Evolutionary conservation across 2,797 vertebrate species (phyloP).

Genomic region (Paedocypris micromegethes): DNA sequence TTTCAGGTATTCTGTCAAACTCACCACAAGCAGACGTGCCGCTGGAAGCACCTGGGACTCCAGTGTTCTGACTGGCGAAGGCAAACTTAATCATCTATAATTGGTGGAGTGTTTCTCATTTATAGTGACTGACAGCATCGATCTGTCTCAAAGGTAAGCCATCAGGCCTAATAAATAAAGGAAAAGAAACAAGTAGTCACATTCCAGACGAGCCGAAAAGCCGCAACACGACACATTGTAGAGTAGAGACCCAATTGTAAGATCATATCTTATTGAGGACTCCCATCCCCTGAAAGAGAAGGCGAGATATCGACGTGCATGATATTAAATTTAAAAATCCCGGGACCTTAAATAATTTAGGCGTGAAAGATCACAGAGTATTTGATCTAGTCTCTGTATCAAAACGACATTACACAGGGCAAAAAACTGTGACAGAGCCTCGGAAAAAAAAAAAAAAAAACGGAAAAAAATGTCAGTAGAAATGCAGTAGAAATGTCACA

Average conservation of each 20-base stretch:
- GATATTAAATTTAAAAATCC: constrained; percentile 42
- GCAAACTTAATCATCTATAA: constrained; percentile 52
- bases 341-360: constrained; percentile 44
- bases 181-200: constrained; percentile 47
- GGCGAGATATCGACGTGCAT: constrained; percentile 38
- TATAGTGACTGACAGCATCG: constrained; percentile 50
- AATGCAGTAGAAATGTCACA: constrained; percentile 30
- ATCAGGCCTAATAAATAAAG: constrained; percentile 48
- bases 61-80: constrained; percentile 42
- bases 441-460: constrained; percentile 40
- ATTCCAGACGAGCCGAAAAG: constrained; percentile 40
- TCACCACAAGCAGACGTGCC: constrained; percentile 10
- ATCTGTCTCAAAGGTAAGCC: constrained; percentile 49
- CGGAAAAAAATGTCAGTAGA: constrained; percentile 12
- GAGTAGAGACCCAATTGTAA: constrained; percentile 15
- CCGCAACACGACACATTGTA: constrained; percentile 33
- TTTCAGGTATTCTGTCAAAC: constrained; percentile 33
- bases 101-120: constrained; percentile 50
- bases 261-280: constrained; percentile 40
- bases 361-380: constrained; percentile 42
- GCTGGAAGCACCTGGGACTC: constrained; percentile 36
- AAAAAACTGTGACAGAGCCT: constrained; percentile 42
- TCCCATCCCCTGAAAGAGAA: constrained; percentile 35
- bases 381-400: constrained; percentile 44
- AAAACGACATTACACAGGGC: constrained; percentile 40